Conservation (phyloP, 1,140 invertebrate genomes). For the Drosophila virilis region DNA sequence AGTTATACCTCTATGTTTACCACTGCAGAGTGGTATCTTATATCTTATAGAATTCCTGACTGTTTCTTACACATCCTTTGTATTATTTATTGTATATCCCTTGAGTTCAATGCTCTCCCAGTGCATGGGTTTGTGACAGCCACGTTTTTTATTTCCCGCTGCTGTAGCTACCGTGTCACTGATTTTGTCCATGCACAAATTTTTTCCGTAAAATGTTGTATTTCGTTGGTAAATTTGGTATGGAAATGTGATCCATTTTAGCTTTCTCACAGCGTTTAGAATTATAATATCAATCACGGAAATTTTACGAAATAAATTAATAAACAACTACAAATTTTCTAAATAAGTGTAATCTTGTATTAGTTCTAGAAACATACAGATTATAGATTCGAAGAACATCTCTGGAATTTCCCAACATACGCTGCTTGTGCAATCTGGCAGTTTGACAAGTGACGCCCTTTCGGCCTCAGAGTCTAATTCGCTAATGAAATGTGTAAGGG, state of each 20-base stretch:
- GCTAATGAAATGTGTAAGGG: neutral
- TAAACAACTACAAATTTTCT: neutral
- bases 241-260: too few species aligned
- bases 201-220: neutral
- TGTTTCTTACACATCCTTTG: too few species aligned
- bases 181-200: neutral
- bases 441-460: conserved; percentile 67
- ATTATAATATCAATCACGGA: too few species aligned
- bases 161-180: too few species aligned
- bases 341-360: neutral
- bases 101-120: neutral
- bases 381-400: conserved; percentile 18
- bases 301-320: too few species aligned
- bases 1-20: too few species aligned
- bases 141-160: conserved; percentile 39
- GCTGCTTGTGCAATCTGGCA: conserved; percentile 70
- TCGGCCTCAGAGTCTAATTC: conserved; percentile 3
- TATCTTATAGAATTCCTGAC: too few species aligned
- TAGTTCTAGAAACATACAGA: neutral
- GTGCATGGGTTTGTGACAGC: conserved; percentile 57
- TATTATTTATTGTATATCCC: neutral
- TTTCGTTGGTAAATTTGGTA: too few species aligned
- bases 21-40: too few species aligned
- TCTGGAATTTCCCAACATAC: conserved; percentile 70
- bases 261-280: too few species aligned